Conservation (phyloP, 2,797 vertebrate species). For the Enteromius thamalakanensis region DNA sequence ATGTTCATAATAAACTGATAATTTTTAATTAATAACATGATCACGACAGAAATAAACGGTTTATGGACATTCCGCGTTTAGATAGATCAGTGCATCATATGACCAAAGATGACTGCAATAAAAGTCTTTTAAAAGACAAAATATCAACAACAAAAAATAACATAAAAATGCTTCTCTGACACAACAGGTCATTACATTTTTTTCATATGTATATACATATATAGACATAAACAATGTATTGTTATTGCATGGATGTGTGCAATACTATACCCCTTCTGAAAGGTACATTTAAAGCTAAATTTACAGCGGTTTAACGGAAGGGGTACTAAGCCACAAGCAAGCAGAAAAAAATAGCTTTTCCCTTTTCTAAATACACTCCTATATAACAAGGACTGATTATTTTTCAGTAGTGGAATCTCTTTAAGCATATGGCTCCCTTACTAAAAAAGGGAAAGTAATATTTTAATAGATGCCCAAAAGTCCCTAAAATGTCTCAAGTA, state of each 20-base stretch:
- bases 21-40: conserved; percentile 50
- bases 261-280: conserved; percentile 16
- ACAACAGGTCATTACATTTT: conserved; percentile 76
- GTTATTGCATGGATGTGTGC: conserved; percentile 17
- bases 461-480: conserved; percentile 74
- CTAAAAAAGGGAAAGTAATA: conserved; percentile 64
- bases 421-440: conserved; percentile 35
- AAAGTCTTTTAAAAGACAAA: conserved; percentile 49
- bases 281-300: conserved; percentile 40
- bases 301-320: conserved; percentile 31
- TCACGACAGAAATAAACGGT: conserved; percentile 27
- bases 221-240: conserved; percentile 30
- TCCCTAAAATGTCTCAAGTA: conserved; percentile 77
- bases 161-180: conserved; percentile 73
- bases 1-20: conserved; percentile 35
- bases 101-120: conserved; percentile 46
- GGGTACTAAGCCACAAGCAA: conserved; percentile 17
- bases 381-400: background rate
- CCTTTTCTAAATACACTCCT: conserved; percentile 15
- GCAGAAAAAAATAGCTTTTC: conserved; percentile 40
- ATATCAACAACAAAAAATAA: conserved; percentile 21
- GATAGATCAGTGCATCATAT: conserved; percentile 51
- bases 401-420: conserved; percentile 39
- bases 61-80: conserved; percentile 20
- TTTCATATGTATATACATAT: conserved; percentile 40